phyloP scores from a whole-genome alignment of 2,113 vertebrate species.

The Petaurus breviceps region DNA sequence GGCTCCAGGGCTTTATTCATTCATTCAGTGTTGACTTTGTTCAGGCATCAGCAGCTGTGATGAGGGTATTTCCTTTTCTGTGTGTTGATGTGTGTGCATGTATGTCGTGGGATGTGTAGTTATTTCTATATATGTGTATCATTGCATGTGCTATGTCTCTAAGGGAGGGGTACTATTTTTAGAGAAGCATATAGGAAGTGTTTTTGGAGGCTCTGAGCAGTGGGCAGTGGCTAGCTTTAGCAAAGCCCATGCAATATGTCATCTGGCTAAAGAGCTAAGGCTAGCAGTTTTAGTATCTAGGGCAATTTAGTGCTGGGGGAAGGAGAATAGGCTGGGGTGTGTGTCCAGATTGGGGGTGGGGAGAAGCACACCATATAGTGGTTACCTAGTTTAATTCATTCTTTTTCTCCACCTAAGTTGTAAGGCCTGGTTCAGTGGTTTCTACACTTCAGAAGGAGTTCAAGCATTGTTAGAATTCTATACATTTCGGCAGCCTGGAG shows the following conservation, averaged over 20 bases:
- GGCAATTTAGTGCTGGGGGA: neutral
- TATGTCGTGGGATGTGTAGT: neutral
- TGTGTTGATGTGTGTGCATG: neutral
- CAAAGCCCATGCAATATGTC: neutral
- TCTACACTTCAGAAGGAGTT: conserved; percentile 10
- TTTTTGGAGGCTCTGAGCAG: conserved; percentile 26
- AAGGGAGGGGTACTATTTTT: neutral
- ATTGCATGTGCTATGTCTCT: neutral
- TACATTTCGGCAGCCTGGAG: neutral
- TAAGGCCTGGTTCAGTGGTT: neutral
- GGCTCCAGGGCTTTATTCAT: neutral
- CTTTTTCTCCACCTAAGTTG: neutral
- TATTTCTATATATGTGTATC: neutral
- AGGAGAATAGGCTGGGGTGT: neutral
- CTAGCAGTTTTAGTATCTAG: neutral
- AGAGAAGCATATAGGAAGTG: neutral
- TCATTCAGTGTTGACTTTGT: conserved; percentile 7
- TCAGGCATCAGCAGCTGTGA: neutral
- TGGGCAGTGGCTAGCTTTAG: neutral
- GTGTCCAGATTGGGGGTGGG: neutral
- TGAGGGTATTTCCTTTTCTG: conserved; percentile 8
- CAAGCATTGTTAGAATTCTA: neutral
- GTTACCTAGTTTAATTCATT: neutral
- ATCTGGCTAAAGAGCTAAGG: neutral
- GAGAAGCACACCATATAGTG: neutral